These are phyloP conservation scores for Eurystomus glaucurus DNA, from an alignment of 2,797 vertebrate species.

Conservation along the genomic window DNA sequence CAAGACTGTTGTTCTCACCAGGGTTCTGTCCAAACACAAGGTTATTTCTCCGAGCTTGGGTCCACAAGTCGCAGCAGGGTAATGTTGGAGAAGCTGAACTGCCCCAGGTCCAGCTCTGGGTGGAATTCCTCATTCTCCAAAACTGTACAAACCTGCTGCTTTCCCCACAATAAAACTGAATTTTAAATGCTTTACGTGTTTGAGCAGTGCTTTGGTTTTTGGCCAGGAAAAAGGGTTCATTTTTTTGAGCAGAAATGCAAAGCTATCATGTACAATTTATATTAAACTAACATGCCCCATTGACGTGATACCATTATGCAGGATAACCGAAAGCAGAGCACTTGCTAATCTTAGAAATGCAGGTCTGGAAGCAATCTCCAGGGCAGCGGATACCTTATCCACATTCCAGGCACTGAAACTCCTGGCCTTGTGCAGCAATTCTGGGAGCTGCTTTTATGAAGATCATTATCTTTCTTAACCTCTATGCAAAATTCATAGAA, in stretches of 20 bases:
- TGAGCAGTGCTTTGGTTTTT: not conserved
- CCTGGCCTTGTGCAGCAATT: not conserved
- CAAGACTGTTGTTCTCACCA: not conserved
- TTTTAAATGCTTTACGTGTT: not conserved
- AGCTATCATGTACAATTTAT: not conserved
- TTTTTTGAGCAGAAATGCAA: not conserved
- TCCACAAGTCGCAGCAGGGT: not conserved
- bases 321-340: constrained; percentile 19
- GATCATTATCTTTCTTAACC: constrained; percentile 62
- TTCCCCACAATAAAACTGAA: not conserved
- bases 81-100: not conserved
- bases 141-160: not conserved
- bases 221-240: not conserved
- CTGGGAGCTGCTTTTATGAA: constrained; percentile 37
- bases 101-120: not conserved
- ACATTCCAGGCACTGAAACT: constrained; percentile 45
- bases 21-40: not conserved
- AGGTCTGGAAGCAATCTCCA: constrained; percentile 38
- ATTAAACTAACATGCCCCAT: not conserved
- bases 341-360: constrained; percentile 15
- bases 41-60: not conserved
- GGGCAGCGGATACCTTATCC: constrained; percentile 36
- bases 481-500: constrained; percentile 58
- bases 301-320: not conserved
- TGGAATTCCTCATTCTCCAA: not conserved